These are phyloP conservation scores for Callipepla squamata DNA, from an alignment of 2,113 vertebrate genomes.

Conservation along the genomic window DNA sequence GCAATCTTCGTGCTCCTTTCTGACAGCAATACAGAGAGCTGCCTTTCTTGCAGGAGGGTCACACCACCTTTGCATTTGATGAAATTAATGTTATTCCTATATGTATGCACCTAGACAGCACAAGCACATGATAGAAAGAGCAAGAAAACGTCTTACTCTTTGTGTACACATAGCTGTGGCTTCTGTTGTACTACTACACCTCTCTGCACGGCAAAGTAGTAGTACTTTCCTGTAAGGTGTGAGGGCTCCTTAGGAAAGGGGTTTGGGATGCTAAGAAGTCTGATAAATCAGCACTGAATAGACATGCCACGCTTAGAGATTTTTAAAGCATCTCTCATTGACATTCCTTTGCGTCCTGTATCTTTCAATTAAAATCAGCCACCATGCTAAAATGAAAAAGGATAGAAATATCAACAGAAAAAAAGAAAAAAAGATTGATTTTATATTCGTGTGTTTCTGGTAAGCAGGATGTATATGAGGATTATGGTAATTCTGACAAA, in stretches of 20 bases:
- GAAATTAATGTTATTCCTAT: background rate
- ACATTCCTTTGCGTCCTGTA: background rate
- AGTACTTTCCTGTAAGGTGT: background rate
- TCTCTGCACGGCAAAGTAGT: background rate
- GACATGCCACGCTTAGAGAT: background rate
- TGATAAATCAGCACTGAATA: background rate
- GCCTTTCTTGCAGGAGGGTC: background rate
- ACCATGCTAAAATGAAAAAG: background rate
- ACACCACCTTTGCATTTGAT: accelerated
- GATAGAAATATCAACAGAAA: background rate
- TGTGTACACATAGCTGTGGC: background rate
- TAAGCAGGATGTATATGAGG: background rate
- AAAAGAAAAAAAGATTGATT: background rate
- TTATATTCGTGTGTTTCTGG: background rate
- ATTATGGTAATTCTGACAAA: conserved; percentile 13
- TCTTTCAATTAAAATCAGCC: conserved; percentile 25
- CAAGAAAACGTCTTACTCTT: background rate
- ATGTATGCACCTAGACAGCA: background rate
- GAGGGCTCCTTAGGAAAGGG: background rate
- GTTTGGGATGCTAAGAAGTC: background rate
- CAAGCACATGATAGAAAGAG: background rate
- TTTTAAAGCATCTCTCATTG: background rate
- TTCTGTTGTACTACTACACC: background rate
- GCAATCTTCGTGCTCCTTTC: background rate
- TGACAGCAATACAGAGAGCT: background rate